Conservation (phyloP, 2,797 vertebrate genomes). For the Alfaro cultratus region DNA sequence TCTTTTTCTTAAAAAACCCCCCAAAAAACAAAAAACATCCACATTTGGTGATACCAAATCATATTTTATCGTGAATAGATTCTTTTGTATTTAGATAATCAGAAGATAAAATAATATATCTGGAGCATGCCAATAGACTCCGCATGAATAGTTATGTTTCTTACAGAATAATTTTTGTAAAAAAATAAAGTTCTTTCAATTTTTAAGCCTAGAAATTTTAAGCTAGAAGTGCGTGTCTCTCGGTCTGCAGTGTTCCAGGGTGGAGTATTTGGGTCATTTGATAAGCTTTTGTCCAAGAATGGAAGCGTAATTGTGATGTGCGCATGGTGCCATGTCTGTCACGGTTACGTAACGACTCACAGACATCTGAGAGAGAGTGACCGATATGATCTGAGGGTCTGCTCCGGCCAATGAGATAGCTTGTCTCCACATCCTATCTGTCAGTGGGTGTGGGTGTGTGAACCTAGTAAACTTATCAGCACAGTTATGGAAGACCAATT, state of each 20-base stretch:
- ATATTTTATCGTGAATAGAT: background rate
- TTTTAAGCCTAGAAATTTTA: background rate
- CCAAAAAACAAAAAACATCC: too few relatives aligned
- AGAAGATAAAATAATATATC: background rate
- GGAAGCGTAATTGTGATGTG: slow-evolving; percentile 21
- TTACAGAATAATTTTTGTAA: background rate
- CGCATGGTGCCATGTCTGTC: slow-evolving; percentile 51
- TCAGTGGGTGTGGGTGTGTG: slow-evolving; percentile 5
- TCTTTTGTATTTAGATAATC: background rate
- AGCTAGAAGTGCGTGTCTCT: background rate
- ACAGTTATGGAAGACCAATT: background rate
- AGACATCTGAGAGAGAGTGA: slow-evolving; percentile 12
- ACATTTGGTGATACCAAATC: too few relatives aligned
- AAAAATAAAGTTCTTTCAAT: background rate
- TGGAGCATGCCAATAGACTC: background rate
- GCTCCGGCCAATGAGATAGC: slow-evolving; percentile 46
- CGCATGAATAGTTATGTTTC: background rate
- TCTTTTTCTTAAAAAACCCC: background rate
- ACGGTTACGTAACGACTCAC: slow-evolving; percentile 44
- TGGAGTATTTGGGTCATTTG: background rate
- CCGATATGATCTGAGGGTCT: slow-evolving; percentile 49
- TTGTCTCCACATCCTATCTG: slow-evolving; percentile 1
- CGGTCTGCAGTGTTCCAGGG: background rate
- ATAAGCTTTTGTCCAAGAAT: slow-evolving; percentile 14
- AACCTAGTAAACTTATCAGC: background rate